Evolutionary conservation across 1,140 invertebrate genomes (phyloP), one percentile per base, ranked within the genome.

Genomic region (Aphelinus certus): DNA sequence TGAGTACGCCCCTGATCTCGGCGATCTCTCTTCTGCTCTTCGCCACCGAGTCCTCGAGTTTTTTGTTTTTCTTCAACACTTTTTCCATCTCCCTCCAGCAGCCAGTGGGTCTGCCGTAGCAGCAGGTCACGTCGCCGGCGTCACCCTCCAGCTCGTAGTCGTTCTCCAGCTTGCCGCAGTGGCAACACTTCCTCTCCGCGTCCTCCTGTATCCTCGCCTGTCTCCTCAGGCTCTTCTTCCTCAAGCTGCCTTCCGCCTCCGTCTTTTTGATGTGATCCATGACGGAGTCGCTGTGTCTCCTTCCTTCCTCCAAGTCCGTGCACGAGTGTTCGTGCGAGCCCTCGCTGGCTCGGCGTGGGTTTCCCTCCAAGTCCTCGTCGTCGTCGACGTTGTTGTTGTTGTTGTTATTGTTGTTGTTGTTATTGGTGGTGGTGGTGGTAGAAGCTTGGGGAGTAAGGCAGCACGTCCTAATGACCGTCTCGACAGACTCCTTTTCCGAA

Each of bases 1-100:
- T 85, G 0, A 84, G 63, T 78, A 85, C 84, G 61, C 82, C 82
- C 10, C 80, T 78, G 65, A 85, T 81, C 66, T 83, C 81, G 7
- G 80, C 79, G 75, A 84, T 80, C 71, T 84, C 85, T 53, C 66
- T 78, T 7, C 81, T 82, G 63, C 76, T 85, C 48, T 81, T 85
- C n/a, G 58, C 77, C 2, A 84, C 76, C 67, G 80, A 80, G 9
- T 76, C 79, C 45, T 83, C 83, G 3, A 83, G 66, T 69, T 83
- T 84, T 47, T 83, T 81, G 74, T 84, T 84, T 58, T 82, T 78
- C 46, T 82, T 66, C 10, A 82, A 73, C 3, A 84, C 80, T 62
- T 80, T 84, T 5, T 79, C 71, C 80, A 84, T 81, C 61, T 82
- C 83, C 45, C 77, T 68, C 81, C 80, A 83, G 69, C 81, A 85